Evolutionary conservation across 92 coral and sea anemone species (phyloP), one percentile per base, ranked within the genome.

Genomic region (Anthopleura xanthogrammica): DNA sequence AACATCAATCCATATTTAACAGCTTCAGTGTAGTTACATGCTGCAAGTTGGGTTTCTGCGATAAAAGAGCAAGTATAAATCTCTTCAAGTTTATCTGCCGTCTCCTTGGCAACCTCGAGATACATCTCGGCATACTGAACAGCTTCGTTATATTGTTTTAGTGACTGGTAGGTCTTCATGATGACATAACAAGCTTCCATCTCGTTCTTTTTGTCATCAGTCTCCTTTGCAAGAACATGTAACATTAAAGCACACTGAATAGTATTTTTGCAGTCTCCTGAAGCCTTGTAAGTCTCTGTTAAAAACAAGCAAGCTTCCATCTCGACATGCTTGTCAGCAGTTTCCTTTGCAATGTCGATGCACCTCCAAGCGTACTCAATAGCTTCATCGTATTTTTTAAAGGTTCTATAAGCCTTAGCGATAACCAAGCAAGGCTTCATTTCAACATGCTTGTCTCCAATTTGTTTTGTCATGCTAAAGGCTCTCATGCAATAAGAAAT

Each of bases 81-180:
- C 56, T 81, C 81, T 16, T 16, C 41, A 2, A 23, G 56, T 52
- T 24, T 80, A 17, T 86, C 82, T 19, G 79, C 65, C 22, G n/a
- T 60, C 65, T 14, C 65, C 65, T 60, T 60, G 19, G 65, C 65
- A 5, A 17, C 5, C 20, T 16, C 65, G 2, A 60, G 23, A 60
- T 17, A 16, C 20, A 60, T 60, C 65, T 60, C 5, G 65, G 65
- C 65, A 60, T 10, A 60, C 4, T 60, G 23, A 16, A 60, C 22
- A 9, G 65, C 23, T 16, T 60, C 65, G 1, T 60, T 16, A 22
- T 60, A 60, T 60, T 60, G 23, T 16, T 14, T 60, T 16, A 60
- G 65, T 60, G 65, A 2, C 13, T 16, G 6, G 22, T 60, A 60
- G 22, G 4, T 16, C 22, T 60, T 60, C 22, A 16, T 20, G 65